Evolutionary conservation across 1,140 invertebrate genomes (phyloP).

Genomic region (Drosophila mojavensis): DNA sequence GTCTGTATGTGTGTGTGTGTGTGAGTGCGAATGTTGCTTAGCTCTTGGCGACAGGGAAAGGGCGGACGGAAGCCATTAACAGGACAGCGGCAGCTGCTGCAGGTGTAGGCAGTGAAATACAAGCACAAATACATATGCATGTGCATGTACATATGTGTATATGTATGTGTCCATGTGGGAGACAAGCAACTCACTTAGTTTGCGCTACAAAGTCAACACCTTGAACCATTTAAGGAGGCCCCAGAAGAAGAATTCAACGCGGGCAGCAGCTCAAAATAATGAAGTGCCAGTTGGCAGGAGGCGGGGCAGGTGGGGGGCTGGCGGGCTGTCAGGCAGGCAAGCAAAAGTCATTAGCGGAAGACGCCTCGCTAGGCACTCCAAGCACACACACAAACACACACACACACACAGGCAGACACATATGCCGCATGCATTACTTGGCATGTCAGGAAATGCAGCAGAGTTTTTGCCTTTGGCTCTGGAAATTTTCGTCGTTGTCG

Average conservation of each 20-base stretch:
- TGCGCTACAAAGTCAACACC: conserved; percentile 75
- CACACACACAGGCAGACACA: conserved; percentile 12
- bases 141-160: not conserved
- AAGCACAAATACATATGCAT: conserved; percentile 13
- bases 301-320: conserved; percentile 7
- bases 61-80: conserved; percentile 65
- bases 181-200: conserved; percentile 30
- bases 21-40: conserved; percentile 3
- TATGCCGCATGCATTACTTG: conserved; percentile 27
- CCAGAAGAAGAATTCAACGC: conserved; percentile 39
- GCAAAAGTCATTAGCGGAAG: conserved; percentile 79
- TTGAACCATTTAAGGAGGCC: conserved; percentile 74
- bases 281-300: conserved; percentile 60
- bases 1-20: too few species aligned
- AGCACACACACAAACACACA: conserved; percentile 8
- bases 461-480: conserved; percentile 43
- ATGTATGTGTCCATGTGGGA: not conserved
- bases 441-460: conserved; percentile 74
- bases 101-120: conserved; percentile 41
- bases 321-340: conserved; percentile 23
- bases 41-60: conserved; percentile 38
- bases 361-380: conserved; percentile 23
- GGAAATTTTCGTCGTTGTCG: conserved; percentile 35
- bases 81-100: conserved; percentile 41
- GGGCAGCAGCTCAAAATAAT: conserved; percentile 74